Evolutionary conservation across 2,113 vertebrate genomes (phyloP).

Genomic region (Nibea albiflora): DNA sequence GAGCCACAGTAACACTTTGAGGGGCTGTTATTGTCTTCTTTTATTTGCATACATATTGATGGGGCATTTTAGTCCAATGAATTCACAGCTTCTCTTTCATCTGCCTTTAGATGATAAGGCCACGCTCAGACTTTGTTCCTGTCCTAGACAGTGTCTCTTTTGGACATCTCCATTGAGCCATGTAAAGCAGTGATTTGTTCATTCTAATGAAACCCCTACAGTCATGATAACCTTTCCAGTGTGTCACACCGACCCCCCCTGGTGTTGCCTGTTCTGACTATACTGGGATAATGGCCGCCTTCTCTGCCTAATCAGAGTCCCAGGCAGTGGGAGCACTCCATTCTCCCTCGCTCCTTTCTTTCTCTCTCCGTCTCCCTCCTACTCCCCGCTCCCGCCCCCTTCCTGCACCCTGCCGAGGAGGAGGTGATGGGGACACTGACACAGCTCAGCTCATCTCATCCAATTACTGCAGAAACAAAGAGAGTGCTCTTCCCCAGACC

Average conservation of each 20-base stretch:
- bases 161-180: constrained; percentile 75
- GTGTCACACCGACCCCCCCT: constrained; percentile 68
- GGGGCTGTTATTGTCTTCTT: constrained; percentile 46
- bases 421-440: constrained; percentile 79
- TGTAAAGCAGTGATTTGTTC: constrained; percentile 80
- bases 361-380: constrained; percentile 22
- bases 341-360: constrained; percentile 50
- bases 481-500: constrained; percentile 65
- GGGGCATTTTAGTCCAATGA: constrained; percentile 61
- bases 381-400: constrained; percentile 46
- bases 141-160: constrained; percentile 57
- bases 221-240: constrained; percentile 81
- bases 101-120: constrained; percentile 62
- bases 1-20: constrained; percentile 51
- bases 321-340: constrained; percentile 61
- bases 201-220: constrained; percentile 77
- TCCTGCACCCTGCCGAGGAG: constrained; percentile 70
- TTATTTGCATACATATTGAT: constrained; percentile 72
- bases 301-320: constrained; percentile 73
- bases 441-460: constrained; percentile 77
- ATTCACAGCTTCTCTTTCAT: constrained; percentile 66
- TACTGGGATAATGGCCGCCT: constrained; percentile 74
- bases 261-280: constrained; percentile 67
- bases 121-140: constrained; percentile 65
- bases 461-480: constrained; percentile 82